These are phyloP conservation scores for Parus major DNA, from an alignment of 2,113 vertebrate species.

Conservation along the genomic window DNA sequence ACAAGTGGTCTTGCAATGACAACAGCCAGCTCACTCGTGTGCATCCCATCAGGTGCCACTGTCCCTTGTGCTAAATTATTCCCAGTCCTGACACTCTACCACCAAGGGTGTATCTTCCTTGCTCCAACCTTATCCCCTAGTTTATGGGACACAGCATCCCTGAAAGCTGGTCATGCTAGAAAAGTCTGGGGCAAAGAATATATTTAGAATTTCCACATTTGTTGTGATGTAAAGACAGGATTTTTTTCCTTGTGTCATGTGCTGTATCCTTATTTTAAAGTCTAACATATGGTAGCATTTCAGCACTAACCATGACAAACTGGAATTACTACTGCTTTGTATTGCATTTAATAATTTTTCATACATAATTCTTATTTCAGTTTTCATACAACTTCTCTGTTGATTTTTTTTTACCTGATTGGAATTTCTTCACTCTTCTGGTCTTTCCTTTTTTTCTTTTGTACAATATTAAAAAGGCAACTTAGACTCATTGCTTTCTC, in stretches of 20 bases:
- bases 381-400: not conserved
- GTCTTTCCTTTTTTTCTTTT: not conserved
- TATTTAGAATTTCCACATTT: not conserved
- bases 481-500: not conserved
- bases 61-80: not conserved
- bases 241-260: accelerated
- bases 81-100: not conserved
- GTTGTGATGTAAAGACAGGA: not conserved
- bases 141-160: not conserved
- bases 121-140: not conserved
- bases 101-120: not conserved
- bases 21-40: not conserved
- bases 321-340: not conserved
- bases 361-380: not conserved
- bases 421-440: not conserved
- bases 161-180: not conserved
- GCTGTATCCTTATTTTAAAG: not conserved
- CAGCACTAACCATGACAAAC: not conserved
- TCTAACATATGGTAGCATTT: not conserved
- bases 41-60: not conserved
- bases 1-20: not conserved
- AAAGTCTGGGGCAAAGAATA: not conserved
- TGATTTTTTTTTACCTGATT: not conserved
- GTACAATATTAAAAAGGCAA: not conserved
- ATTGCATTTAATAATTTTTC: not conserved